These are phyloP conservation scores for Ctenicera cuprea DNA, from an alignment of 2,888 invertebrate genomes.

Conservation along the genomic window DNA sequence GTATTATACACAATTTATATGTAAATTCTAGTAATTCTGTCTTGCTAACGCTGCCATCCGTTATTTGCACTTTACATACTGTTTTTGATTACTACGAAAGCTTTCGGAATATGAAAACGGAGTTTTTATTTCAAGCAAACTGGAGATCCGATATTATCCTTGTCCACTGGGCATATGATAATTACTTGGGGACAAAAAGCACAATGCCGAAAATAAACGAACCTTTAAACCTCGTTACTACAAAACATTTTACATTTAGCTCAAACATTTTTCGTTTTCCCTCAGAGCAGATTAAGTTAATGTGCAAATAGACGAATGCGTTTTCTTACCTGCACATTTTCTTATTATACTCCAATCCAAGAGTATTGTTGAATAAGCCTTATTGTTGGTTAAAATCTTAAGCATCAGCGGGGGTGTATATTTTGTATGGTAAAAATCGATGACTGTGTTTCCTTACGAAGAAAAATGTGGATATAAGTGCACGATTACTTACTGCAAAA, in stretches of 20 bases:
- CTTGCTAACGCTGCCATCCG: constrained; percentile 11
- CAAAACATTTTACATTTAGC: constrained; percentile 34
- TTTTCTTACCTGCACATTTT: too few relatives aligned
- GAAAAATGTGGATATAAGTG: constrained; percentile 32
- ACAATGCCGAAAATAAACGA: constrained; percentile 41
- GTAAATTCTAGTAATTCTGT: constrained; percentile 39
- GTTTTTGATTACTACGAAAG: constrained; percentile 35
- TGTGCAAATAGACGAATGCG: not conserved
- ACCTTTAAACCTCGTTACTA: constrained; percentile 39
- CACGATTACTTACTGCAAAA: constrained; percentile 36
- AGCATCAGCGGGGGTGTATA: too few relatives aligned
- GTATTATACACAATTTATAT: constrained; percentile 44
- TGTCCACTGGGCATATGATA: constrained; percentile 40
- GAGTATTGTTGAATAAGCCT: not conserved
- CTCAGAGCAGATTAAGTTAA: constrained; percentile 27
- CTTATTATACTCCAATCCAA: not conserved
- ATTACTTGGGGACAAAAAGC: constrained; percentile 40
- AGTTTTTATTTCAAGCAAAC: constrained; percentile 29
- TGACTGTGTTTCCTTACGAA: constrained; percentile 1
- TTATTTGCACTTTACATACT: constrained; percentile 40
- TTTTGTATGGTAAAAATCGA: too few relatives aligned
- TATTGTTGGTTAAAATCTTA: not conserved
- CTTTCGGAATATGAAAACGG: constrained; percentile 31
- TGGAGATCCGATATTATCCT: constrained; percentile 43
- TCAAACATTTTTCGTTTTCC: constrained; percentile 29